These are phyloP conservation scores for Chaetophractus vellerosus DNA, from an alignment of 2,797 vertebrate genomes.

Conservation along the genomic window DNA sequence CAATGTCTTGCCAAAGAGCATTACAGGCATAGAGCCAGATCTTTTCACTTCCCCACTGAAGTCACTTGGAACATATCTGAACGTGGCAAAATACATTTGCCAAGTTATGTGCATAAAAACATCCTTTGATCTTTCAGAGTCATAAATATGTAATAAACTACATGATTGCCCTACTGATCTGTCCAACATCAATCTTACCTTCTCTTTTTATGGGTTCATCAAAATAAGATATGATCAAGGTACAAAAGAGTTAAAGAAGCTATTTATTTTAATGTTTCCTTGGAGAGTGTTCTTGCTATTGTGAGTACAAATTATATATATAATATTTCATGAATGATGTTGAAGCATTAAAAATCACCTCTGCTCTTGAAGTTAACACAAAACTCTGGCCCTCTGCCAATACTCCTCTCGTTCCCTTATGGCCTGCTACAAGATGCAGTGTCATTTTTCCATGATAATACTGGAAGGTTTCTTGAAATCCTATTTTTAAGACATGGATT, in stretches of 20 bases:
- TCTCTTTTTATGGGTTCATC: constrained; percentile 90
- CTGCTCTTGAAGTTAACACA: constrained; percentile 89
- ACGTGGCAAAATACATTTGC: constrained; percentile 90
- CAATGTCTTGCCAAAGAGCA: constrained; percentile 91
- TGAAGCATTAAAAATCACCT: constrained; percentile 91
- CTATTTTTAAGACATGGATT: constrained; percentile 77
- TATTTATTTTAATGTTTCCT: constrained; percentile 92
- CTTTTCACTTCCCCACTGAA: constrained; percentile 90
- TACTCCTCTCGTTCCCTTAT: constrained; percentile 64
- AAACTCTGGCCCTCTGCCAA: constrained; percentile 89
- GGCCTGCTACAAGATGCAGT: constrained; percentile 77
- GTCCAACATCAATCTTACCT: constrained; percentile 91
- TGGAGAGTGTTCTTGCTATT: constrained; percentile 89
- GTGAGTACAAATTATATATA: constrained; percentile 91
- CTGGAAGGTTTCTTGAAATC: constrained; percentile 36
- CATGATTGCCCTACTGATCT: constrained; percentile 90
- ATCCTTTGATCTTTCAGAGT: constrained; percentile 92
- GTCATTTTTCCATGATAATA: constrained; percentile 78
- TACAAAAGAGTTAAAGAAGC: constrained; percentile 92
- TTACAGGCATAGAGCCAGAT: constrained; percentile 89
- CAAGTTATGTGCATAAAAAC: constrained; percentile 92
- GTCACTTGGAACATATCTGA: constrained; percentile 91
- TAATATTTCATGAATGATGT: constrained; percentile 91
- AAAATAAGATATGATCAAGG: constrained; percentile 91
- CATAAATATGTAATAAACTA: constrained; percentile 93